Conservation (phyloP, 2,888 invertebrate species). For the Nineta flava region DNA sequence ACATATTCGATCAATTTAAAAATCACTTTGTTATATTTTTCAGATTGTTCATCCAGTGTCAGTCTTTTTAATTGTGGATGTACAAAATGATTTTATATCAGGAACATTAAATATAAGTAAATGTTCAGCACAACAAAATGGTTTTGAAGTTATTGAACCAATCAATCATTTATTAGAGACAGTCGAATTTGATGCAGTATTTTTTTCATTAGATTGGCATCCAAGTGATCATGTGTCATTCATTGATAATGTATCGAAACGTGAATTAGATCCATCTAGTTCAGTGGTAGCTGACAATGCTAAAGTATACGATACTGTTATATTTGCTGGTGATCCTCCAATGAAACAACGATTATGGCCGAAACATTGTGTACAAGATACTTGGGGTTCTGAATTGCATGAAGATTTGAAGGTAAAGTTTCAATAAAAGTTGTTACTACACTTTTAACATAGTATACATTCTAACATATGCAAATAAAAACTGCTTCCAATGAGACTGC, state of each 20-base stretch:
- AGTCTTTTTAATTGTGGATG: conserved; percentile 86
- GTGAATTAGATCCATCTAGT: conserved; percentile 57
- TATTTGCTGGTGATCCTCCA: conserved; percentile 73
- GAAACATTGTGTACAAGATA: conserved; percentile 86
- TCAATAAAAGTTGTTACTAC: no score
- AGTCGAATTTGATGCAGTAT: conserved; percentile 71
- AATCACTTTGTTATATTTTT: conserved; percentile 18
- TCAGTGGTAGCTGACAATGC: conserved; percentile 61
- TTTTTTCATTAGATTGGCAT: conserved; percentile 96
- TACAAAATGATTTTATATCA: conserved; percentile 95
- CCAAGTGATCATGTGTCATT: conserved; percentile 92
- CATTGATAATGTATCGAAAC: conserved; percentile 73
- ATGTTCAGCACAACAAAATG: conserved; percentile 83
- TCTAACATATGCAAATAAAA: no score
- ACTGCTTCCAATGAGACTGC: no score
- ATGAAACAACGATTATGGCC: conserved; percentile 91
- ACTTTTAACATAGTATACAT: no score
- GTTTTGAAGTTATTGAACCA: conserved; percentile 78
- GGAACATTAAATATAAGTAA: conserved; percentile 87
- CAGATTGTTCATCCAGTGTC: conserved; percentile 73
- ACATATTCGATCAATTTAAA: no score
- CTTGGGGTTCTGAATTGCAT: conserved; percentile 90
- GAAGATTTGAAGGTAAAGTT: conserved; percentile 65
- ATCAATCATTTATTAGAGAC: conserved; percentile 73
- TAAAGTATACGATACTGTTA: conserved; percentile 78